Evolutionary conservation across 2,888 invertebrate species (phyloP).

Genomic region (Idaea dimidiata): DNA sequence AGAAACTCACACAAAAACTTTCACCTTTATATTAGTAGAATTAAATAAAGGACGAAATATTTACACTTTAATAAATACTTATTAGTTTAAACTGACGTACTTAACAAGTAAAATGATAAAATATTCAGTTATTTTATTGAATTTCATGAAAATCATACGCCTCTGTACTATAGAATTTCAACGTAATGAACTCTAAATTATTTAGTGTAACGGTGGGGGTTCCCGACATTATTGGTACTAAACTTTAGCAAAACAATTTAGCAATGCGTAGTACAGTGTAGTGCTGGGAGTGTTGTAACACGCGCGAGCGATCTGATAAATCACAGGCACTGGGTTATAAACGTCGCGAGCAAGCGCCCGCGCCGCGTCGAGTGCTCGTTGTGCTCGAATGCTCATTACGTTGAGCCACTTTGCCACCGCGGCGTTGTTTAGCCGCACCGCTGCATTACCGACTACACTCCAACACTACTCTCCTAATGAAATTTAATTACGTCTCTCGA

Average conservation of each 20-base stretch:
- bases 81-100: not conserved
- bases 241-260: not conserved
- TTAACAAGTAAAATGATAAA: not conserved
- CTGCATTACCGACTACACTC: slow-evolving; percentile 15
- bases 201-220: not conserved
- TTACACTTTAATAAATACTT: not conserved
- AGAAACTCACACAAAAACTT: no score
- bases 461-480: slow-evolving; percentile 7
- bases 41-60: not conserved
- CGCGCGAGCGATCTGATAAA: not conserved
- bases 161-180: not conserved
- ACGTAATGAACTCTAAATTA: not conserved
- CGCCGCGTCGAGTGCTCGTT: slow-evolving; percentile 17
- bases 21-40: no score
- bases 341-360: slow-evolving; percentile 30
- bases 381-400: slow-evolving; percentile 19
- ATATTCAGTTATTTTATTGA: not conserved
- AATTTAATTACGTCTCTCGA: slow-evolving; percentile 6
- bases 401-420: slow-evolving; percentile 17
- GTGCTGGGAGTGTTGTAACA: not conserved
- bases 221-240: not conserved
- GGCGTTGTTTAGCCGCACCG: slow-evolving; percentile 11
- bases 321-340: slow-evolving; percentile 14
- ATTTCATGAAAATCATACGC: not conserved
- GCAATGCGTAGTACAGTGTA: not conserved